Conservation (phyloP, 2,888 invertebrate species). For the Apamea monoglypha region DNA sequence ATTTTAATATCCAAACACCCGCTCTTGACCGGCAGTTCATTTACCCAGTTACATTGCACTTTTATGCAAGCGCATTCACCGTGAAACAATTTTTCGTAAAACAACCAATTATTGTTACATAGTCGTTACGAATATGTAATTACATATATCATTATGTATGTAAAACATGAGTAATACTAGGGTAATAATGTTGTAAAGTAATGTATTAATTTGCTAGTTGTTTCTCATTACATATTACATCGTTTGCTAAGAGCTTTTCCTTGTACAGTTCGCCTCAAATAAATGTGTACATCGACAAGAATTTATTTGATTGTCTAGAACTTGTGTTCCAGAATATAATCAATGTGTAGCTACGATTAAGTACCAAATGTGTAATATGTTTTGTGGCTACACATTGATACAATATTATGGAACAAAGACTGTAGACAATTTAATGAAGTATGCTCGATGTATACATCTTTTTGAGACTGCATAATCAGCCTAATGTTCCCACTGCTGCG, state of each 20-base stretch:
- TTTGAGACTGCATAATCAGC: too few species aligned
- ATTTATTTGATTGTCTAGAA: background rate
- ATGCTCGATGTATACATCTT: too few species aligned
- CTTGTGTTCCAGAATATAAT: background rate
- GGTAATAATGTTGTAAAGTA: conserved; percentile 17
- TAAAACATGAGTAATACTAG: conserved; percentile 20
- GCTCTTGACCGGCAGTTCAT: background rate
- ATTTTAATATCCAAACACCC: background rate
- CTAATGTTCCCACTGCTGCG: too few species aligned
- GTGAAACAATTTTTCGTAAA: conserved; percentile 21
- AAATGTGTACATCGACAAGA: background rate
- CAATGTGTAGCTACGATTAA: background rate
- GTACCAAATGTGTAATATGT: background rate
- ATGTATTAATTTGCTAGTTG: conserved; percentile 26
- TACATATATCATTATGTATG: conserved; percentile 37
- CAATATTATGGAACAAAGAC: too few species aligned
- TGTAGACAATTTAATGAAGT: too few species aligned
- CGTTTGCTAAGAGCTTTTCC: conserved; percentile 31
- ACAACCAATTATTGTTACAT: conserved; percentile 35
- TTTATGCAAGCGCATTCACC: conserved; percentile 19
- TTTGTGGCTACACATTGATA: too few species aligned
- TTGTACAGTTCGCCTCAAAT: conserved; percentile 4
- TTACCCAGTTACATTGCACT: conserved; percentile 13
- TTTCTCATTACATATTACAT: conserved; percentile 21
- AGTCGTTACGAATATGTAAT: conserved; percentile 20